Percentiles rank a stretch among this genome's conserved stretches.
Evolutionary conservation across 2,888 invertebrate species (phyloP).

Genomic region (Perizoma affinitatum): DNA sequence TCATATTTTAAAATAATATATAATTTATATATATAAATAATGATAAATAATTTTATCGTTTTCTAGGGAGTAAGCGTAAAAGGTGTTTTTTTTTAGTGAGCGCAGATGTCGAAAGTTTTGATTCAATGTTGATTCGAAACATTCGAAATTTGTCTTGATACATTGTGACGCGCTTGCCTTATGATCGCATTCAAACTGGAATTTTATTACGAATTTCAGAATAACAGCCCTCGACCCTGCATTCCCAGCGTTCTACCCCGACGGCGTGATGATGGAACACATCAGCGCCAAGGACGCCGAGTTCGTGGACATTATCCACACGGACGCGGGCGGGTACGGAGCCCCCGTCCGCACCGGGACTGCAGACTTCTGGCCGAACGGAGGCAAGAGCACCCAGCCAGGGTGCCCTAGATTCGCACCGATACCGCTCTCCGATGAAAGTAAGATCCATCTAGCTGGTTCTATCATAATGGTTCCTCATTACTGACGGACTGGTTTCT

Average conservation of each 20-base stretch:
- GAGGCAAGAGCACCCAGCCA: constrained; percentile 84
- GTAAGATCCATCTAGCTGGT: constrained; percentile 49
- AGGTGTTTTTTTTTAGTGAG: no score
- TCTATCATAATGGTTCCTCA: no score
- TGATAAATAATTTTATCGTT: no score
- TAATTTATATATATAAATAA: no score
- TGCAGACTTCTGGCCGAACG: constrained; percentile 86
- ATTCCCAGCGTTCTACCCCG: constrained; percentile 84
- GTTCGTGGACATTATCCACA: constrained; percentile 88
- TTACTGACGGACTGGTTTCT: no score
- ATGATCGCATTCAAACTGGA: background rate
- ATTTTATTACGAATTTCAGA: constrained; percentile 60
- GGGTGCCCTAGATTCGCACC: constrained; percentile 83
- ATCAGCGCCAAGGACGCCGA: constrained; percentile 81
- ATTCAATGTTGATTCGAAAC: no score
- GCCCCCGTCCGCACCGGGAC: constrained; percentile 84
- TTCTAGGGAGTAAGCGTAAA: no score
- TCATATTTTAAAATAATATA: no score
- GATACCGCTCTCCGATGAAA: constrained; percentile 78
- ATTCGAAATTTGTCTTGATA: no score
- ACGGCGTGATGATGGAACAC: constrained; percentile 77
- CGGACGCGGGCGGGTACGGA: constrained; percentile 86
- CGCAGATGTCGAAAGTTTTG: no score
- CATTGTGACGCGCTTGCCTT: no score
- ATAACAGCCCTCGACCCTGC: constrained; percentile 85